A percentile compares a stretch with the other conserved stretches of the same genome.
phyloP scores from a whole-genome alignment of 2,888 invertebrate genomes.

The Lycophotia porphyrea region DNA sequence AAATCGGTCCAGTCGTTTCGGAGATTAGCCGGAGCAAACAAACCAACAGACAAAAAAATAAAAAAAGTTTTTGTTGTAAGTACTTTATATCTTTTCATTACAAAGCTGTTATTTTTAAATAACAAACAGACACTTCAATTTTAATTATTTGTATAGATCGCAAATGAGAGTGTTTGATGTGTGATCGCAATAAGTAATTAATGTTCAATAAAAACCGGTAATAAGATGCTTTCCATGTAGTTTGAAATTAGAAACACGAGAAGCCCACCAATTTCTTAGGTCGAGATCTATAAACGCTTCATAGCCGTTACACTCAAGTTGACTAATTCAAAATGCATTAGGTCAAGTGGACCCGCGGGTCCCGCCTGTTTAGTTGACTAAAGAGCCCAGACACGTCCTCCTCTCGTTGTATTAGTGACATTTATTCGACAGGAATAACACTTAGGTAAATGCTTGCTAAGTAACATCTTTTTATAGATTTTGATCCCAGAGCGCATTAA shows the following conservation, averaged over 20 bases:
- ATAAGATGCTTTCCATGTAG: not conserved
- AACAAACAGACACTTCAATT: too few relatives aligned
- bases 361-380: too few relatives aligned
- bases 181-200: not conserved
- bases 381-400: not conserved
- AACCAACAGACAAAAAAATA: too few relatives aligned
- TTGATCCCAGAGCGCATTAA: not conserved
- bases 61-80: too few relatives aligned
- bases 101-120: too few relatives aligned
- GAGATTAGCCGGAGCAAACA: too few relatives aligned
- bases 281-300: not conserved
- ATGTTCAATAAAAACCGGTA: not conserved
- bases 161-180: slow-evolving; percentile 16
- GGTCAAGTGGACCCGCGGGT: too few relatives aligned
- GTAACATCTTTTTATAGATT: not conserved
- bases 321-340: too few relatives aligned
- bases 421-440: not conserved
- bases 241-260: not conserved
- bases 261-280: not conserved
- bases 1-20: too few relatives aligned
- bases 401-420: not conserved
- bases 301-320: too few relatives aligned
- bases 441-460: not conserved
- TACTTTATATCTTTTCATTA: too few relatives aligned
- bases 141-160: too few relatives aligned